phyloP scores from a whole-genome alignment of 35 echinoderm and acorn worm genomes.

The Patiria miniata region DNA sequence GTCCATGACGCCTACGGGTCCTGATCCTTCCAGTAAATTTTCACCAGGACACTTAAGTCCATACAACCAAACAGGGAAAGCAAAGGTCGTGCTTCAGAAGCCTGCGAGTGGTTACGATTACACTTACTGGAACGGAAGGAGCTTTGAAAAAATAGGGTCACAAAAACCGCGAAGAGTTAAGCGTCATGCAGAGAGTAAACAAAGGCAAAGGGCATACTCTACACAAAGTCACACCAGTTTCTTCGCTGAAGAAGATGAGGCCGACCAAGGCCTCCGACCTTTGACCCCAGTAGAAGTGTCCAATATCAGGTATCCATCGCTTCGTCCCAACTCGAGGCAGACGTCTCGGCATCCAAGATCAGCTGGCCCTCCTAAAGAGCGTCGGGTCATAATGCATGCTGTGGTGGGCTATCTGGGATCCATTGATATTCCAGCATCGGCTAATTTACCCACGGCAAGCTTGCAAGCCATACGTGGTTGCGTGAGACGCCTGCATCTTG shows the following conservation, averaged over 20 bases:
- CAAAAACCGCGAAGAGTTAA: conserved; percentile 40
- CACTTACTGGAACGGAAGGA: conserved; percentile 69
- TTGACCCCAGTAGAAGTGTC: conserved; percentile 85
- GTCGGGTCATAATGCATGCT: conserved; percentile 45
- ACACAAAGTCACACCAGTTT: conserved; percentile 36
- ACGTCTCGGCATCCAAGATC: conserved; percentile 2
- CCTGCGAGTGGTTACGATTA: conserved; percentile 58
- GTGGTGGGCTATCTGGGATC: conserved; percentile 97
- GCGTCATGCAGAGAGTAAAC: conserved; percentile 53
- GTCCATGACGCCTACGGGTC: not conserved
- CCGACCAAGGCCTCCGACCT: conserved; percentile 65
- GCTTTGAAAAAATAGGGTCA: conserved; percentile 37
- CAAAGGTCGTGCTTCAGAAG: conserved; percentile 53
- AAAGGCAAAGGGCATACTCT: conserved; percentile 47
- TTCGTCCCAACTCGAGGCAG: not conserved
- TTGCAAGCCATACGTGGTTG: conserved; percentile 96
- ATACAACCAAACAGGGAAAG: conserved; percentile 67
- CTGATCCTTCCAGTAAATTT: conserved; percentile 59
- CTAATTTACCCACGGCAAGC: conserved; percentile 95
- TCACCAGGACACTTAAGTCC: conserved; percentile 96
- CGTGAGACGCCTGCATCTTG: conserved; percentile 85
- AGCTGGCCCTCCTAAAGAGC: not conserved
- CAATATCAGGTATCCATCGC: conserved; percentile 81
- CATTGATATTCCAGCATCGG: conserved; percentile 94
- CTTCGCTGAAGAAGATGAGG: conserved; percentile 70